A percentile compares a stretch with the other conserved stretches of the same genome.
phyloP scores from a whole-genome alignment of 2,113 vertebrate species.

The Siniperca chuatsi region DNA sequence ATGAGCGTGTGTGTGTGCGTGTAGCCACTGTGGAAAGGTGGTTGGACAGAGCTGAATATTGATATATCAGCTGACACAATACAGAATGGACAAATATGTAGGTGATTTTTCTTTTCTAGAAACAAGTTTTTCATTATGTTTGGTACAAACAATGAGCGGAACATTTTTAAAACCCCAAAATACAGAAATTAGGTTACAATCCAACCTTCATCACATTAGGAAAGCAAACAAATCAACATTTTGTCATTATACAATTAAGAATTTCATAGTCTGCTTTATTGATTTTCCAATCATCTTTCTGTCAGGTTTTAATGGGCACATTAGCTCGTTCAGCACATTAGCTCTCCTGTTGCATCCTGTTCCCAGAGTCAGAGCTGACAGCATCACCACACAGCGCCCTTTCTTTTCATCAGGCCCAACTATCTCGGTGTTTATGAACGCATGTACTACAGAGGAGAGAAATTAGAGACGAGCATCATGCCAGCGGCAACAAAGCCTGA shows the following conservation, averaged over 20 bases:
- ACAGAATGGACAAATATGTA: neutral
- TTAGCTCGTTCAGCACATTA: conserved; percentile 33
- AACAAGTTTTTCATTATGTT: neutral
- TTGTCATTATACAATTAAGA: conserved; percentile 19
- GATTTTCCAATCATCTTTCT: conserved; percentile 32
- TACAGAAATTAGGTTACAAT: neutral
- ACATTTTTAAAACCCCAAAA: neutral
- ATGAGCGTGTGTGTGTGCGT: neutral
- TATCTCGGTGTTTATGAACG: conserved; percentile 38
- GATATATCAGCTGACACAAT: conserved; percentile 1
- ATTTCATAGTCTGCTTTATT: conserved; percentile 28
- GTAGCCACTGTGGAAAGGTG: neutral
- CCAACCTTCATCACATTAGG: neutral
- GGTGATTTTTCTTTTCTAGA: neutral
- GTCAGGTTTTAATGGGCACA: conserved; percentile 42
- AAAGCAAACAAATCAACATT: neutral
- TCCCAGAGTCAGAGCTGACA: conserved; percentile 31
- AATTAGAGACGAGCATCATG: conserved; percentile 52
- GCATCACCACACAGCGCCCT: conserved; percentile 5
- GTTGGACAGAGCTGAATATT: neutral
- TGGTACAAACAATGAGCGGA: neutral
- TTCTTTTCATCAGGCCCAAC: conserved; percentile 26
- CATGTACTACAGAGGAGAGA: conserved; percentile 39
- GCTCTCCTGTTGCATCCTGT: conserved; percentile 44
- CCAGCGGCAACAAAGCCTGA: conserved; percentile 69